Evolutionary conservation across 2,888 invertebrate genomes (phyloP), one percentile per base, ranked within the genome.

Genomic region (Synergus japonicus): DNA sequence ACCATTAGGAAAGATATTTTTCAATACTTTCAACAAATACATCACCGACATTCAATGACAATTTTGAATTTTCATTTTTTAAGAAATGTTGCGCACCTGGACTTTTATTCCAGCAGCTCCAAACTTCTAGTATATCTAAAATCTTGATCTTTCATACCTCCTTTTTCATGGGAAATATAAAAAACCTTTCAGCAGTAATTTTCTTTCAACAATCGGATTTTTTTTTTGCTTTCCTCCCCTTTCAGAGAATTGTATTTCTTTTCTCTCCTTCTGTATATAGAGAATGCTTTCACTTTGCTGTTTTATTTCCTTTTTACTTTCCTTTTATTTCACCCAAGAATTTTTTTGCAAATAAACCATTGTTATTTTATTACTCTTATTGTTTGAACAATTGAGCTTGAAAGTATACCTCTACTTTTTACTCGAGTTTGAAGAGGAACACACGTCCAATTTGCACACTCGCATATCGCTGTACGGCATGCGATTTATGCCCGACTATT

Each of bases 381-480:
- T 60, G 22, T 63, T 29, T 63, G 22, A 63, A 29, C 63, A 63
- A 29, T 63, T 22, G 12, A 29, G 12, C 7, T 63, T 13, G 29
- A 4, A 63, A 63, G 63, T 63, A 29, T 63, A 18, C 22, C 63
- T 5, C 63, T 63, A 29, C 63, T 29, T 63, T 29, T 22, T 13
- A 29, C 63, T 63, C 41, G 37, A 73, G 73, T 73, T 73, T 73
- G 73, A 73, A 73, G 54, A 73, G 73, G 73, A 73, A 18, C 29
- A 29, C n/a, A 73, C 73, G 37, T 73, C 54, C 73, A 73, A 73
- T 73, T 73, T 73, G 54, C 41, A 73, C 49, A n/a, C 37, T 58
- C 37, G 54, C 29, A 73, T 73, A 54, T 54, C 54, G 54, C n/a
- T 54, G 29, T 54, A 73, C 29, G 18, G 41, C 73, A 73, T 54